Conservation (phyloP, 2,113 vertebrate genomes). For the Tapirus terrestris region DNA sequence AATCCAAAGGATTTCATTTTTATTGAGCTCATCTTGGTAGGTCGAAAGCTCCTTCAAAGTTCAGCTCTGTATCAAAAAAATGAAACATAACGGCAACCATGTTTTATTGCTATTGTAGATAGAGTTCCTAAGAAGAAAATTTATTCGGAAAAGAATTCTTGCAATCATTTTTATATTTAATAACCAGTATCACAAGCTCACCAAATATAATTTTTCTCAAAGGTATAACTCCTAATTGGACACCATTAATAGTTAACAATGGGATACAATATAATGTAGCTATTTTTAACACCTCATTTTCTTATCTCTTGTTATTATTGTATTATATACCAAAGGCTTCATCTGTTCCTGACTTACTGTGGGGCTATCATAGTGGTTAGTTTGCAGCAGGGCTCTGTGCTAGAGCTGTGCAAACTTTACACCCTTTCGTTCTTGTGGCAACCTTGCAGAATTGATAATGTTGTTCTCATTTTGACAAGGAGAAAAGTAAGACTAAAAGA, state of each 20-base stretch:
- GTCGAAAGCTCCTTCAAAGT: conserved; percentile 74
- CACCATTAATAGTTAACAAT: conserved; percentile 5
- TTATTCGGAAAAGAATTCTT: conserved; percentile 73
- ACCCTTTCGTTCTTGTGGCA: neutral
- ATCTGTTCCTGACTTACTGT: neutral
- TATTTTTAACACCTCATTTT: neutral
- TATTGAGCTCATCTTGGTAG: conserved; percentile 76
- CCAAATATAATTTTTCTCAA: conserved; percentile 72
- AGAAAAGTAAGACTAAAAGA: neutral
- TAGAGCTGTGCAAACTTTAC: neutral
- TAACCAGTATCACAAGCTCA: conserved; percentile 58
- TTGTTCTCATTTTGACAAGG: neutral
- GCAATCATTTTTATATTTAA: conserved; percentile 69
- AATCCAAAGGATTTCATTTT: conserved; percentile 82
- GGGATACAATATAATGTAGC: neutral
- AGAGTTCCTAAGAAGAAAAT: conserved; percentile 77
- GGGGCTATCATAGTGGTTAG: neutral
- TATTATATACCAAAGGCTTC: neutral
- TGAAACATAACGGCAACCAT: conserved; percentile 71
- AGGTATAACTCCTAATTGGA: conserved; percentile 62
- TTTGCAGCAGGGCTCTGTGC: neutral
- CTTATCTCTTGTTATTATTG: neutral
- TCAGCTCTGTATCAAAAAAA: conserved; percentile 74
- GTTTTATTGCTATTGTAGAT: conserved; percentile 78
- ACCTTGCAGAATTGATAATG: neutral